These are phyloP conservation scores for Melanophora roralis DNA, from an alignment of 2,888 invertebrate species.

Conservation along the genomic window DNA sequence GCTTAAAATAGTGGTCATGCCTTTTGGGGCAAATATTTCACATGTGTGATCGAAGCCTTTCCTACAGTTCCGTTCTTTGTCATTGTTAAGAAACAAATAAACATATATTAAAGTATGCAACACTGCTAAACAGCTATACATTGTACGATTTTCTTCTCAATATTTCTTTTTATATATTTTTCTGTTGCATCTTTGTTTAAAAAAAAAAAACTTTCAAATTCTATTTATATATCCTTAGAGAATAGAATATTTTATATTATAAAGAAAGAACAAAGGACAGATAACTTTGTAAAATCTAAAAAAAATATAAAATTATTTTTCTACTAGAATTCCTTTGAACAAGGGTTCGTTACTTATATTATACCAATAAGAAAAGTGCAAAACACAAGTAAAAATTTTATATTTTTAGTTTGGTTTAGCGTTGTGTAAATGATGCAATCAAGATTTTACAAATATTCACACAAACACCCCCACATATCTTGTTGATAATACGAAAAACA, in stretches of 20 bases:
- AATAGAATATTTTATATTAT: background rate
- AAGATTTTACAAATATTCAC: conserved; percentile 40
- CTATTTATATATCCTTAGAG: conserved; percentile 16
- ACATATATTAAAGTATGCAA: no score
- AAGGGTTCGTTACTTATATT: conserved; percentile 10
- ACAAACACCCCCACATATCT: conserved; percentile 19
- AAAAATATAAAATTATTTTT: conserved; percentile 23
- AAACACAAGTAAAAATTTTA: background rate
- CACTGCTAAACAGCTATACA: no score
- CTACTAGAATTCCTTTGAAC: background rate
- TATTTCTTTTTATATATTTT: no score
- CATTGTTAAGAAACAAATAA: no score
- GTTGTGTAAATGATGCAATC: conserved; percentile 52
- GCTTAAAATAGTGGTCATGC: no score
- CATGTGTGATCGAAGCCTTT: no score
- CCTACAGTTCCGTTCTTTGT: no score
- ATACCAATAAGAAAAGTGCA: background rate
- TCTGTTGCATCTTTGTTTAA: conserved; percentile 14
- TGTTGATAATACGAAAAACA: no score
- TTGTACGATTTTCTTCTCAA: no score
- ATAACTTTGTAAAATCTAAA: conserved; percentile 11
- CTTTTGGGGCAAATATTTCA: no score
- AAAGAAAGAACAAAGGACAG: background rate
- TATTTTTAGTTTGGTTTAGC: background rate
- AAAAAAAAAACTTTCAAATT: background rate